Conservation (phyloP, 1,140 invertebrate genomes). For the Ips nitidus region DNA sequence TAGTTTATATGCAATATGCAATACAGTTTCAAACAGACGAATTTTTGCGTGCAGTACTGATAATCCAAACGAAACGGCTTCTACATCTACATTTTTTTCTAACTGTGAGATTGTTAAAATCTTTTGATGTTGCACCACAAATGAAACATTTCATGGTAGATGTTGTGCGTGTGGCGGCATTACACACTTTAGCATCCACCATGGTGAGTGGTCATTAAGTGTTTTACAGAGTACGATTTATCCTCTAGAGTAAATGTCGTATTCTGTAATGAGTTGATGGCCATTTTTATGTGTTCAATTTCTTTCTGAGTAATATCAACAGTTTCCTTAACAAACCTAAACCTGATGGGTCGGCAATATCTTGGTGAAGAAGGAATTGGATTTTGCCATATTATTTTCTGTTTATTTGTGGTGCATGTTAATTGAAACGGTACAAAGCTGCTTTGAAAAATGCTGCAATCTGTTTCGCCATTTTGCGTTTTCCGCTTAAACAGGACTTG, state of each 20-base stretch:
- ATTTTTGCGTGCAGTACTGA: constrained; percentile 42
- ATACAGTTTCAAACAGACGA: constrained; percentile 49
- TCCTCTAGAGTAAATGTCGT: background rate
- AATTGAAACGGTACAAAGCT: constrained; percentile 46
- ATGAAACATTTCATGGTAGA: constrained; percentile 49
- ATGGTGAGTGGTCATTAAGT: constrained; percentile 48
- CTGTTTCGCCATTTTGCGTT: constrained; percentile 43
- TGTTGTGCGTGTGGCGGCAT: constrained; percentile 49
- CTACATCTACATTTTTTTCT: constrained; percentile 34
- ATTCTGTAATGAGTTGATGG: constrained; percentile 7
- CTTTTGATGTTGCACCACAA: constrained; percentile 44
- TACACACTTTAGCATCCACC: constrained; percentile 52
- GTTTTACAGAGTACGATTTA: constrained; percentile 33
- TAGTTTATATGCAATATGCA: constrained; percentile 36
- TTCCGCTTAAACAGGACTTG: constrained; percentile 47
- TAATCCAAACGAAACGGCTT: constrained; percentile 42
- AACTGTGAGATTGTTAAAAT: constrained; percentile 48
- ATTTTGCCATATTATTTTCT: constrained; percentile 45
- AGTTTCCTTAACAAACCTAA: constrained; percentile 45
- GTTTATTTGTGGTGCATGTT: constrained; percentile 41
- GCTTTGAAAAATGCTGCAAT: constrained; percentile 47
- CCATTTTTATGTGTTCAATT: constrained; percentile 34
- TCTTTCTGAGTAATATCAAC: constrained; percentile 44
- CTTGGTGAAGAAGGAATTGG: constrained; percentile 44
- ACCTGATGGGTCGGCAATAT: constrained; percentile 46